Base-by-base conservation (phyloP, 2,888 invertebrate species). In the Baccha elongata region DNA sequence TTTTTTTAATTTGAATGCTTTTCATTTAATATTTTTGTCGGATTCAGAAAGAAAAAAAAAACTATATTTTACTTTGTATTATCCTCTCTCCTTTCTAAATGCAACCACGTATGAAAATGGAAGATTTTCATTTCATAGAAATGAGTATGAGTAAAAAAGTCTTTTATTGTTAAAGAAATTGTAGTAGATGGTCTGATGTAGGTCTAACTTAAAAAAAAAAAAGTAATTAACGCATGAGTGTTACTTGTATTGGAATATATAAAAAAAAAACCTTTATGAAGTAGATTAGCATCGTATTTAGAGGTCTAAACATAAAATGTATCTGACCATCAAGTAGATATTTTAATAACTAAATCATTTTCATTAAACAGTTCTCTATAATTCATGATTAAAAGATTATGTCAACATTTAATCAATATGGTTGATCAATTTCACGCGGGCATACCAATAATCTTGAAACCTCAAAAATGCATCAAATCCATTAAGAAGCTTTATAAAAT, bases 101-200 rank as follows among this genome's bases (percentile, higher is more conserved):
- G 58, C 67, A 74, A 55, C 67, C 58, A 42, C 15, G 23, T 8
- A 60, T 32, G 21, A 17, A 32, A 42, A 23, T 50, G 50, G 52
- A 67, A 67, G 67, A 67, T 42, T 74, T 48, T 58, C 32, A 44
- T 52, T 50, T 17, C 17, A 48, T 74, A 74, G 35, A 67, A 50
- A 74, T 44, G 67, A 67, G 58, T 67, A 74, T 67, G 67, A 58
- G 32, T 73, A 50, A 13, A 48, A 3, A 29, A 71, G 17, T 11
- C n/a, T 23, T 48, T 26, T 17, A 23, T 17, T 29, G 7, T 21
- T 3, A 26, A 17, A 37, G 48, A 26, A 15, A 50, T 58, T 50
- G 40, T 74, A 58, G 55, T 50, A 23, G 13, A 74, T 58, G 23
- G 35, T 67, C 58, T 52, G 42, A 35, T 58, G 32, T 58, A 74